A percentile compares a stretch with the other conserved stretches of the same genome.
Evolutionary conservation across 2,888 invertebrate species (phyloP).

Genomic region (Leucozona laternaria): DNA sequence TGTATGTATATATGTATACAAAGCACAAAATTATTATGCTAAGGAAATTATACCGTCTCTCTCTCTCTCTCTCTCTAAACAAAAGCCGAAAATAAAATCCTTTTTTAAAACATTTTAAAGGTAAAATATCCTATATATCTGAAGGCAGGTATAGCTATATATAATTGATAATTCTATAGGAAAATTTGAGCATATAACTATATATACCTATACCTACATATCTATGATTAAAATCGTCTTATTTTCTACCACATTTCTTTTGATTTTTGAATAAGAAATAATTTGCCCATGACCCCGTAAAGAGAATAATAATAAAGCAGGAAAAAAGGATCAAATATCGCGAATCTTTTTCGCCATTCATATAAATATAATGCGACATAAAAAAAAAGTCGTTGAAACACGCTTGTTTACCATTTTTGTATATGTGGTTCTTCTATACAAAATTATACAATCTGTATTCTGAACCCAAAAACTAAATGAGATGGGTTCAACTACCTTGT

Average conservation of each 20-base stretch:
- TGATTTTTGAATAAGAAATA: conserved; percentile 50
- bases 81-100: conserved; percentile 19
- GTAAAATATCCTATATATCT: background rate
- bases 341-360: conserved; percentile 54
- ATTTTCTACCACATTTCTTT: conserved; percentile 40
- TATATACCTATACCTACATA: background rate
- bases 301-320: conserved; percentile 43
- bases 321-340: conserved; percentile 64
- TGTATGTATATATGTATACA: no score
- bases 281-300: conserved; percentile 57
- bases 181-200: no score
- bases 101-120: background rate
- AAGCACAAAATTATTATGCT: conserved; percentile 10
- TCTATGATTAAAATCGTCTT: conserved; percentile 10
- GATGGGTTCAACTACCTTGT: conserved; percentile 62
- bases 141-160: background rate
- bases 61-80: conserved; percentile 14
- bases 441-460: background rate
- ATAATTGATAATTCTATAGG: no score
- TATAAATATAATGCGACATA: conserved; percentile 48
- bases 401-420: conserved; percentile 46
- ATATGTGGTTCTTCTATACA: conserved; percentile 18
- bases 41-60: conserved; percentile 18
- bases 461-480: conserved; percentile 1
- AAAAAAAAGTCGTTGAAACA: conserved; percentile 64